Evolutionary conservation across 92 coral and sea anemone species (phyloP).

Genomic region (Siderastrea siderea): DNA sequence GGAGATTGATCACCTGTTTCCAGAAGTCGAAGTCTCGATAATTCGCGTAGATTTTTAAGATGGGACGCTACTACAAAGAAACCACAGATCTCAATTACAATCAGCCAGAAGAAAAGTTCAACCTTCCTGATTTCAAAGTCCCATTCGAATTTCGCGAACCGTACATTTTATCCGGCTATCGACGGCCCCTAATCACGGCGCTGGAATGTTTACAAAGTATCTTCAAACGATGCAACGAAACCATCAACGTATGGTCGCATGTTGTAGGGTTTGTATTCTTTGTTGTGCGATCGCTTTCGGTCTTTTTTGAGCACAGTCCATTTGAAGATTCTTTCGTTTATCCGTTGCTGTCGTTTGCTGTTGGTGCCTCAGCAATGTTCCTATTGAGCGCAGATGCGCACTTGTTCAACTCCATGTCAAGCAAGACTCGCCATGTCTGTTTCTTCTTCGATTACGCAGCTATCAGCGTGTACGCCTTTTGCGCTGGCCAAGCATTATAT

Average conservation of each 20-base stretch:
- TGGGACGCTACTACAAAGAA: background rate
- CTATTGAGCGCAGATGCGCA: constrained; percentile 94
- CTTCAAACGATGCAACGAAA: constrained; percentile 84
- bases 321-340: constrained; percentile 85
- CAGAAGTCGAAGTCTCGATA: background rate
- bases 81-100: background rate
- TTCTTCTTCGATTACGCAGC: constrained; percentile 99
- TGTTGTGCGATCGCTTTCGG: constrained; percentile 63
- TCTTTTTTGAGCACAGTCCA: constrained; percentile 69
- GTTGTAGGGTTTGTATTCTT: constrained; percentile 72
- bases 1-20: too few relatives aligned
- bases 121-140: constrained; percentile 72
- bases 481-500: constrained; percentile 91
- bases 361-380: constrained; percentile 80
- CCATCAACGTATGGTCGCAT: constrained; percentile 96
- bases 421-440: constrained; percentile 89
- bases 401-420: constrained; percentile 91
- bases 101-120: constrained; percentile 8
- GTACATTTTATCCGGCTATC: constrained; percentile 89
- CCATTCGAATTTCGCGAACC: constrained; percentile 91
- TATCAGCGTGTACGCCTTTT: constrained; percentile 89
- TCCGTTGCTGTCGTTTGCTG: constrained; percentile 87
- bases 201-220: constrained; percentile 78
- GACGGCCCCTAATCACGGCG: constrained; percentile 81
- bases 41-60: background rate